A percentile compares a stretch with the other conserved stretches of the same genome.
phyloP scores from a whole-genome alignment of 2,888 invertebrate species.

The Orthonevra nobilis region DNA sequence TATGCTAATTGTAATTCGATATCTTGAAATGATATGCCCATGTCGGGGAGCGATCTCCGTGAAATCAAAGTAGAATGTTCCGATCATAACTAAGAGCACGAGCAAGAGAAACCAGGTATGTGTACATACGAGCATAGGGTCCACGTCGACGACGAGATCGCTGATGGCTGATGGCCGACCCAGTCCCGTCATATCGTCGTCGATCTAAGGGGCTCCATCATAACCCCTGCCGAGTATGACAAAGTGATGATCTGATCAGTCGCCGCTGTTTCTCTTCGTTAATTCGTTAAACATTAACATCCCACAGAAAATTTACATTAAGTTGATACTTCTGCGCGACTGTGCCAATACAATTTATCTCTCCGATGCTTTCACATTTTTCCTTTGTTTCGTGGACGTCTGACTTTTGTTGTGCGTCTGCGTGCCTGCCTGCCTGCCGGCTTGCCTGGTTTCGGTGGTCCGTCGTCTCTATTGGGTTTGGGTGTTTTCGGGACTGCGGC shows the following conservation, averaged over 20 bases:
- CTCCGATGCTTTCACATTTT: conserved; percentile 68
- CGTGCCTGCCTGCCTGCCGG: too few species aligned
- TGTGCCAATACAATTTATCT: conserved; percentile 71
- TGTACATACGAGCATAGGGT: too few species aligned
- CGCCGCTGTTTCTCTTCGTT: conserved; percentile 72
- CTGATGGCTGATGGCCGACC: conserved; percentile 35
- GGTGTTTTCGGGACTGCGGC: conserved; percentile 24
- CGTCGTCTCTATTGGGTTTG: not conserved
- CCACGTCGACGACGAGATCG: too few species aligned
- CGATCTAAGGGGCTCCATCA: conserved; percentile 66
- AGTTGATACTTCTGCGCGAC: conserved; percentile 70
- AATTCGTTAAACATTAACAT: conserved; percentile 72
- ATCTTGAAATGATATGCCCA: conserved; percentile 55
- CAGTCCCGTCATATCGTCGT: conserved; percentile 67
- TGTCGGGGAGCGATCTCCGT: conserved; percentile 42
- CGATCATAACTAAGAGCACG: conserved; percentile 49
- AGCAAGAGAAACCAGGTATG: conserved; percentile 23
- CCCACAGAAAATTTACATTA: conserved; percentile 71
- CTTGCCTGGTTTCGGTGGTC: conserved; percentile 5
- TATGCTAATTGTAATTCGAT: conserved; percentile 69
- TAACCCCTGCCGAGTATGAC: conserved; percentile 72
- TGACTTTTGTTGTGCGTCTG: conserved; percentile 36
- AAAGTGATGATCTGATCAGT: conserved; percentile 73
- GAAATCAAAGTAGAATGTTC: conserved; percentile 62
- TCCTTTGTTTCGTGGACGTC: conserved; percentile 62